phyloP scores from a whole-genome alignment of 2,797 vertebrate genomes.

The Hybognathus amarus region DNA sequence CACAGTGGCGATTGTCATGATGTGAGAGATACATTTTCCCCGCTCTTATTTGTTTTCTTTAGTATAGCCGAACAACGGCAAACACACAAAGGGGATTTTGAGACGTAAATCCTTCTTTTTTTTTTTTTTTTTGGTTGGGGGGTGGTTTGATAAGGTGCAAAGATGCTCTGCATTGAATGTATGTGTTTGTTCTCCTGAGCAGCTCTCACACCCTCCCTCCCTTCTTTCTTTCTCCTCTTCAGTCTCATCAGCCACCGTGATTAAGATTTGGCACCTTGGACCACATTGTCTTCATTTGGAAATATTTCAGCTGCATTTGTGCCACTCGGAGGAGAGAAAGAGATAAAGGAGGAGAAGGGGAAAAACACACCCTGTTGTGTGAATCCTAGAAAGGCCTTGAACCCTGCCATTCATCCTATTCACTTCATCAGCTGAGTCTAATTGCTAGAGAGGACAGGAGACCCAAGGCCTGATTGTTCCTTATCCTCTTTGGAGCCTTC shows the following conservation, averaged over 20 bases:
- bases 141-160: slow-evolving; percentile 56
- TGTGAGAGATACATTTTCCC: slow-evolving; percentile 50
- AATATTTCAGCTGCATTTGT: slow-evolving; percentile 95
- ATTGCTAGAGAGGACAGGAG: slow-evolving; percentile 99
- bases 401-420: slow-evolving; percentile 99
- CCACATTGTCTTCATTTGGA: slow-evolving; percentile 92
- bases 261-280: slow-evolving; percentile 78
- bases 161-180: slow-evolving; percentile 62
- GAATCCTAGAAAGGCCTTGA: slow-evolving; percentile 97
- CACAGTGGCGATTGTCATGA: slow-evolving; percentile 47
- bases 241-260: slow-evolving; percentile 71
- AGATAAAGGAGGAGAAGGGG: slow-evolving; percentile 78
- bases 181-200: slow-evolving; percentile 66
- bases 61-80: slow-evolving; percentile 48
- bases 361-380: slow-evolving; percentile 95
- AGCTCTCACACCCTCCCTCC: slow-evolving; percentile 69
- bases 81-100: slow-evolving; percentile 48
- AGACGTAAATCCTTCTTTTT: slow-evolving; percentile 58
- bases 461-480: slow-evolving; percentile 98
- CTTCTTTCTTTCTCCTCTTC: slow-evolving; percentile 59
- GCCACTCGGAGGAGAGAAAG: slow-evolving; percentile 81
- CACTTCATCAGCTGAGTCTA: slow-evolving; percentile 99
- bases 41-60: slow-evolving; percentile 55
- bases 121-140: background rate
- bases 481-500: slow-evolving; percentile 99